These are phyloP conservation scores for Tridacna gigas DNA, from an alignment of 2,888 invertebrate genomes.

Conservation along the genomic window DNA sequence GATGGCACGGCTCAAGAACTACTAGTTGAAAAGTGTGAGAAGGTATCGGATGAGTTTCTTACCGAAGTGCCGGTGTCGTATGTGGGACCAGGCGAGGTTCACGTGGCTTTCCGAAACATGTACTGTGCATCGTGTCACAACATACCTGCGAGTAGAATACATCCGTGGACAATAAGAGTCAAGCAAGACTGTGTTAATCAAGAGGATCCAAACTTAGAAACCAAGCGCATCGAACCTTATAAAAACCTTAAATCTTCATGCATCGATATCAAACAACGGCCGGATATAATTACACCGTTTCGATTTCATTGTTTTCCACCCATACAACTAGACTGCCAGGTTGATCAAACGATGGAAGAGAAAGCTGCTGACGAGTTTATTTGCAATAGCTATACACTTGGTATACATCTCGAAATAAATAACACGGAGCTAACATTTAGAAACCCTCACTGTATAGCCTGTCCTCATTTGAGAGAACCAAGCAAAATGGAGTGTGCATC, in stretches of 20 bases:
- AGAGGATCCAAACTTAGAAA: too few relatives aligned
- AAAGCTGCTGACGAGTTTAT: not conserved
- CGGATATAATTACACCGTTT: not conserved
- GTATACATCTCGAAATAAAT: not conserved
- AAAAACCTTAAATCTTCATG: not conserved
- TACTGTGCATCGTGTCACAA: conserved; percentile 14
- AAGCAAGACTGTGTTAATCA: not conserved
- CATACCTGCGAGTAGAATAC: not conserved
- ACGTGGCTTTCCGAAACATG: conserved; percentile 12
- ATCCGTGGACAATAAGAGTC: not conserved
- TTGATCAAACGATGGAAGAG: not conserved
- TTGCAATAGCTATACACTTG: conserved; percentile 2
- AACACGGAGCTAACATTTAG: not conserved
- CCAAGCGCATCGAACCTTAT: too few relatives aligned
- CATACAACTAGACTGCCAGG: not conserved
- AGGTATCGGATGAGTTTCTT: conserved; percentile 9
- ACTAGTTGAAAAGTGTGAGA: conserved; percentile 6
- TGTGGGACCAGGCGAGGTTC: not conserved
- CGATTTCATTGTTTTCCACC: not conserved
- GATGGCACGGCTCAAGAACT: not conserved
- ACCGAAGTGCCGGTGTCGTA: conserved; percentile 9
- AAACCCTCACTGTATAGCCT: conserved; percentile 5
- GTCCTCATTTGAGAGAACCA: not conserved
- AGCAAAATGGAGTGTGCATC: not conserved
- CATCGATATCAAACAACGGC: not conserved